Conservation (phyloP, 1,140 invertebrate species). For the Papilio xuthus region DNA sequence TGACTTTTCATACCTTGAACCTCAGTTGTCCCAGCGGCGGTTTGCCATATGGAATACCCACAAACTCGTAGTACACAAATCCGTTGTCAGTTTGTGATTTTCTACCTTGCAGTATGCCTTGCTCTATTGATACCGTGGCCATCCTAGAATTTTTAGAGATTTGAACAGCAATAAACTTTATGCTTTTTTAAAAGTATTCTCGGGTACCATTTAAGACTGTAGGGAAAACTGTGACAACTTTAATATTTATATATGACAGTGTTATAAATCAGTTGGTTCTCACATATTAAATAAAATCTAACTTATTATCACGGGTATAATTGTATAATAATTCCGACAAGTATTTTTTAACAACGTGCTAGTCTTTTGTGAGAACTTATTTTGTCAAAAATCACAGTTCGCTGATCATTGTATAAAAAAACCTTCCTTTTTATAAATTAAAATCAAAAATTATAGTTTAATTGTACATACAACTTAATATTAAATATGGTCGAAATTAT, state of each 20-base stretch:
- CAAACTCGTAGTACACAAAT: background rate
- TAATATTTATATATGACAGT: background rate
- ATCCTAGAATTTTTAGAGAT: background rate
- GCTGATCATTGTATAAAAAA: background rate
- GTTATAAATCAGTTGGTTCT: background rate
- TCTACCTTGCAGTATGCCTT: background rate
- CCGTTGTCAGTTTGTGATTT: background rate
- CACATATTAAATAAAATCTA: background rate
- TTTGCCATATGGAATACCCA: slow-evolving; percentile 23
- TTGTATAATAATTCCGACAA: background rate
- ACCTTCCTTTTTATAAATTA: too few species aligned
- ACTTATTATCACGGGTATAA: background rate
- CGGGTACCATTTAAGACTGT: background rate
- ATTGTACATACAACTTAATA: too few species aligned
- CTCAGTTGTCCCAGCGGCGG: background rate
- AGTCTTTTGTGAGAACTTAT: background rate
- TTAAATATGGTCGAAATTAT: too few species aligned
- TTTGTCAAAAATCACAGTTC: background rate
- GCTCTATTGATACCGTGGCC: background rate
- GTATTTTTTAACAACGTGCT: too few species aligned
- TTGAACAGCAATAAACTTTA: background rate
- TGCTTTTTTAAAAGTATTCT: background rate
- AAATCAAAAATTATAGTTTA: too few species aligned
- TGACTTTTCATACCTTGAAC: background rate
- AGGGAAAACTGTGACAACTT: background rate